These are phyloP conservation scores for Portevinia maculata DNA, from an alignment of 2,888 invertebrate species.

Conservation along the genomic window DNA sequence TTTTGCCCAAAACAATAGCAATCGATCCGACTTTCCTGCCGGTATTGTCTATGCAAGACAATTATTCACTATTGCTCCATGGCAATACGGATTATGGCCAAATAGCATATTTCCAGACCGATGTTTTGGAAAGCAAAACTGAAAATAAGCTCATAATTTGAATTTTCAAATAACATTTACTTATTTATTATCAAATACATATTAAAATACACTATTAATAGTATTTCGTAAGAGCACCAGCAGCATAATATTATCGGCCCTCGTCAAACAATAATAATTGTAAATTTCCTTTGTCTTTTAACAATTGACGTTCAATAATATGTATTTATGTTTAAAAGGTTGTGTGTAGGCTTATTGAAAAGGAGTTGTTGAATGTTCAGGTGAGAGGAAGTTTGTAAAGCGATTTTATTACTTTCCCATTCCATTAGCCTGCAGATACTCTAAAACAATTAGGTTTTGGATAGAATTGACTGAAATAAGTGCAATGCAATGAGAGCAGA, in stretches of 20 bases:
- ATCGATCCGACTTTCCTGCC: not conserved
- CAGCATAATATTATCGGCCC: too few species aligned
- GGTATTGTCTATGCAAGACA: not conserved
- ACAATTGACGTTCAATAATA: too few species aligned
- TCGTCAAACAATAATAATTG: too few species aligned
- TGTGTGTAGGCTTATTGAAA: too few species aligned
- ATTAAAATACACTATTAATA: too few species aligned
- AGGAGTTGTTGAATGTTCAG: too few species aligned
- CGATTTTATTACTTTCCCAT: too few species aligned
- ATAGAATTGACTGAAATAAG: slow-evolving; percentile 43
- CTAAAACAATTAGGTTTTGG: slow-evolving; percentile 28
- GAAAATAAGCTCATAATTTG: slow-evolving; percentile 23
- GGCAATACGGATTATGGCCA: slow-evolving; percentile 16
- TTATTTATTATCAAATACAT: too few species aligned
- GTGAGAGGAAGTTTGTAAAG: too few species aligned
- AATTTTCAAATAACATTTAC: slow-evolving; percentile 29
- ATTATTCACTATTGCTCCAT: not conserved
- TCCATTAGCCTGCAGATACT: not conserved
- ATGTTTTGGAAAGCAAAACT: not conserved
- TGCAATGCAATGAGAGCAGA: slow-evolving; percentile 23
- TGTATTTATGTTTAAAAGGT: not conserved
- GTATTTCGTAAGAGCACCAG: too few species aligned
- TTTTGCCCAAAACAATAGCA: too few species aligned
- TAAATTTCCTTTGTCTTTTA: not conserved
- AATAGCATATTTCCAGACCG: slow-evolving; percentile 8